Percentiles rank a stretch among this genome's conserved stretches.
Evolutionary conservation across 1,140 invertebrate species (phyloP).

Genomic region (Chymomyza costata): DNA sequence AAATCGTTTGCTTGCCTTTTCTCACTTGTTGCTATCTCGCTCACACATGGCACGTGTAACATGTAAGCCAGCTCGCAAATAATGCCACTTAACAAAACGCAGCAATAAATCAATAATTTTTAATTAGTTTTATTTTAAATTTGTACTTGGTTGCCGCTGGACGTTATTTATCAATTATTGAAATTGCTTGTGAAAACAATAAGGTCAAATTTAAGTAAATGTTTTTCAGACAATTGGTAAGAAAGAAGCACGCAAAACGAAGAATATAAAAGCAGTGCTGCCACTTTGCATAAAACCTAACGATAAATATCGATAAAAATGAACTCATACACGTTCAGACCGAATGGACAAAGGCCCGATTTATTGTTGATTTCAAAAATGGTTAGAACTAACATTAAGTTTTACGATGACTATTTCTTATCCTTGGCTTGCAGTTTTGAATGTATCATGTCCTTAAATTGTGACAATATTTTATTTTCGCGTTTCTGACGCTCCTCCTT

Average conservation of each 20-base stretch:
- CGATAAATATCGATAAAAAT: too few species aligned
- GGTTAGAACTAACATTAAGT: background rate
- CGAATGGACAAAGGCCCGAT: too few species aligned
- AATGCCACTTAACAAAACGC: too few species aligned
- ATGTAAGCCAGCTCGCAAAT: too few species aligned
- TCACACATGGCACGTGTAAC: constrained; percentile 29
- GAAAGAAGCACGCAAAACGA: background rate
- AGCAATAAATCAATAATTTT: too few species aligned
- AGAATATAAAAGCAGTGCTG: background rate
- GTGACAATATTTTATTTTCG: constrained; percentile 96
- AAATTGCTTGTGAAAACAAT: too few species aligned
- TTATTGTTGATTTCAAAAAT: background rate
- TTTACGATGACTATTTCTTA: constrained; percentile 53
- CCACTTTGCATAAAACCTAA: background rate
- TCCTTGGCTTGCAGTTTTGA: constrained; percentile 78
- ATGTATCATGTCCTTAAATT: constrained; percentile 94
- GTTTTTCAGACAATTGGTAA: too few species aligned
- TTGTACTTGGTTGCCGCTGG: background rate
- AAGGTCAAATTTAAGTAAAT: too few species aligned
- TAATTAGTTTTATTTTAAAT: too few species aligned
- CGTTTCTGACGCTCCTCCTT: constrained; percentile 97
- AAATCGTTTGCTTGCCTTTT: constrained; percentile 15
- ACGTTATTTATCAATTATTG: background rate
- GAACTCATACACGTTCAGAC: too few species aligned
- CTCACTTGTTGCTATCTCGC: constrained; percentile 8